Base-by-base conservation (phyloP, 2,888 invertebrate species). In the Tachina grossa region DNA sequence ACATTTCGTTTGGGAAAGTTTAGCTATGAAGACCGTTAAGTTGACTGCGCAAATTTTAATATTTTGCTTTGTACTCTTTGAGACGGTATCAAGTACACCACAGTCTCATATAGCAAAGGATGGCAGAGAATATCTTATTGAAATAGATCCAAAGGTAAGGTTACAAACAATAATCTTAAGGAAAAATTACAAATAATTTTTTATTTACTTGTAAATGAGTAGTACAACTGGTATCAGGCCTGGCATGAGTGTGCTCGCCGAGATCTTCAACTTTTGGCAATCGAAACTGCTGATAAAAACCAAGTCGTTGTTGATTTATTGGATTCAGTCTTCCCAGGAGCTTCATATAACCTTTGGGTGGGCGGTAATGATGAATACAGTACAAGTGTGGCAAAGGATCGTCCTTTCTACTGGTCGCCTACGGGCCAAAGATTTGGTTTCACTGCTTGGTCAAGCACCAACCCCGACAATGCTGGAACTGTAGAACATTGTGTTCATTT, bases 151-250 rank as follows among this genome's bases (percentile, higher is more conserved):
- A 39, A 68, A 72, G 78, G 83, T 83, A 31, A 43, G 11, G 6
- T 31, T 31, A 31, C 31, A 31, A 31, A 6, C 31, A 31, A 31
- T 5, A 31, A 31, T 31, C 31, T 31, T 6, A 6, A 6, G 6
- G 6, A 6, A 31, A 5, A 31, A 31, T 31, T 31, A 0, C 31
- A 31, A 31, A 57, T 14, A 14, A 31, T 5, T 39, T 39, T 14
- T 31, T 13, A 13, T 19, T 4, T 9, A n/a, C 41, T 49, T 19
- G 9, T 22, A 19, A 1, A 31, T 66, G 31, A 49, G 8, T 43
- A 83, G 82, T 77, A 71, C 19, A 83, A 77, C 49, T 83, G 76
- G 76, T 57, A 69, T 51, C n/a, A 71, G 11, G 82, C 76, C 4
- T 63, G 16, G 14, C 43, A 65, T 57, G 57, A 65, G 16, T 83